phyloP scores from a whole-genome alignment of 2,113 vertebrate species.

The Corythornis cristatus region DNA sequence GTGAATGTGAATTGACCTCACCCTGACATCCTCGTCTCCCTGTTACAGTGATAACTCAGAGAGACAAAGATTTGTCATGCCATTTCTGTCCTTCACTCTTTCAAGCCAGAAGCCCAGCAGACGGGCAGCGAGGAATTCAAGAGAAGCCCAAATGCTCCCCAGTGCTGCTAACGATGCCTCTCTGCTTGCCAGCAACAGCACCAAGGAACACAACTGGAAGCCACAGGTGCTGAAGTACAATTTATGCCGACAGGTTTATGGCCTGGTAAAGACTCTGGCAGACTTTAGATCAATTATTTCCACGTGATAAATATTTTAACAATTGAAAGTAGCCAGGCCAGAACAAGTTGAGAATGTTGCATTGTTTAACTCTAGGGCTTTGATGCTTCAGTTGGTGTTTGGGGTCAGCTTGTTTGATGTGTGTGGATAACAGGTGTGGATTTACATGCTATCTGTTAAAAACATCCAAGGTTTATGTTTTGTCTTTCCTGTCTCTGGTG shows the following conservation, averaged over 20 bases:
- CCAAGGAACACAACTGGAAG: conserved; percentile 24
- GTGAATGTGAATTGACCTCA: neutral
- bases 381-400: neutral
- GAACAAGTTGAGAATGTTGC: neutral
- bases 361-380: neutral
- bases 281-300: conserved; percentile 35
- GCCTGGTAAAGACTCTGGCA: neutral
- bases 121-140: conserved; percentile 21
- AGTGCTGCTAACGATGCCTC: neutral
- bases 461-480: neutral
- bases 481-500: neutral
- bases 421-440: neutral
- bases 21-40: neutral
- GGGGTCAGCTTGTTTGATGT: neutral
- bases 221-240: conserved; percentile 12
- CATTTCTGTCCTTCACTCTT: neutral
- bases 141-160: neutral
- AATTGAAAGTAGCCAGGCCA: neutral
- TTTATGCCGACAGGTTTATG: conserved; percentile 40
- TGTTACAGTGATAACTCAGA: neutral
- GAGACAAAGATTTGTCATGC: neutral
- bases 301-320: conserved; percentile 5
- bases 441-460: neutral
- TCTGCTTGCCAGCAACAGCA: neutral
- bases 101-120: conserved; percentile 35